Base-by-base conservation (phyloP, 2,797 vertebrate species). In the Apodemus agrarius region DNA sequence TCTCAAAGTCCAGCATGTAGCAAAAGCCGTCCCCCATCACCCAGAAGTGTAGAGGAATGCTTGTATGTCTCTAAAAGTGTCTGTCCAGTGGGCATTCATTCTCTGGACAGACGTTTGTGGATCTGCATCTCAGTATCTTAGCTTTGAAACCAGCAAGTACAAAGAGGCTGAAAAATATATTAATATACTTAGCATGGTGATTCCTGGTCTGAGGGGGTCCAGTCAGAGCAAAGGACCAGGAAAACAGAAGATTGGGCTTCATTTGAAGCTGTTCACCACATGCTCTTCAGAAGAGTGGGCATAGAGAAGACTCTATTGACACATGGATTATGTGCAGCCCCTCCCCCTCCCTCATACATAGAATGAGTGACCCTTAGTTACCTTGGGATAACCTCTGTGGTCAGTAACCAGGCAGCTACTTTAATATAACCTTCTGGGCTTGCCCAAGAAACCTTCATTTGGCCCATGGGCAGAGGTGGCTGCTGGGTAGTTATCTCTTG, bases 111-210 rank as follows among this genome's bases (percentile, higher is more conserved):
- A 67, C 83, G n/a, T 24, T 92, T 29, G 21, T 85, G n/a, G n/a
- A 24, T 74, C 84, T 82, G 26, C 13, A 80, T 49, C 29, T 97
- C 57, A 88, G 52, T n/a, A 69, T 74, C 79, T 88, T 17, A 54
- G 49, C 81, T 95, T 24, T 92, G 52, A 96, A 95, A 61, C 19
- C 82, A 96, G 90, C 59, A 90, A n/a, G 13, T 87, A 46, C 49
- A 40, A 54, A 78, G 9, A 84, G n/a, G 7, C n/a, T 89, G 89
- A 14, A 43, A 43, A 78, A 67, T 19, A 54, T 43, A 31, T 49
- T 87, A 31, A 21, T 29, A 43, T 13, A 13, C 29, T 81, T 87
- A 29, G 46, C 8, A 21, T 26, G 83, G 75, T 12, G 52, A 87
- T 49, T 89, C 52, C 72, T 54, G 10, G 63, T 75, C 40, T 40